Base-by-base conservation (phyloP, 1,140 invertebrate species). In the Drosophila neocordata region DNA sequence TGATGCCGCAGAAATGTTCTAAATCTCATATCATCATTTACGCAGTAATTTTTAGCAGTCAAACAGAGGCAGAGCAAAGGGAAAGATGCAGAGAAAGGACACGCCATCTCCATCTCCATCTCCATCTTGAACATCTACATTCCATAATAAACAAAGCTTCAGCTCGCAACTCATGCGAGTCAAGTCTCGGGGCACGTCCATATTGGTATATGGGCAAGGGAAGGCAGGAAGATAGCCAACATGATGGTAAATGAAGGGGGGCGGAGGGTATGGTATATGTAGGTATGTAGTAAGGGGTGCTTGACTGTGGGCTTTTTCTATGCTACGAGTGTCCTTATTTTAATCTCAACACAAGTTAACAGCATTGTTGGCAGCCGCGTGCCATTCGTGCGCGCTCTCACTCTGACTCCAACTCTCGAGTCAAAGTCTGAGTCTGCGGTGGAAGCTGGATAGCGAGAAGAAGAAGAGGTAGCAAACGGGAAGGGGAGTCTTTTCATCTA, bases 21-120 rank as follows among this genome's bases (percentile, higher is more conserved):
- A 87, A 87, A 87, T 88, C 79, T 87, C 83, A 87, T 88, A 88
- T 88, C 82, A 87, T 87, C 82, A 87, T 87, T 87, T 87, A 87
- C 83, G 83, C 79, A 87, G 83, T 88, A 69, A 78, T 87, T 87
- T 85, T 85, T 87, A 73, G 82, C 78, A 82, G 77, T 73, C 76
- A 83, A 82, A 20, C 34, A 38, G 15, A 12, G 20, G 56, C 15
- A 38, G 13, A 4, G 8, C 11, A 59, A 0, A 48, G 9, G 8
- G 2, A 48, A 7, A 48, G 15, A 11, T 0, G 15, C 41, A 48
- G 15, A 20, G 9, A 44, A 48, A 48, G 41, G 15, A 48, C 41
- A 48, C 41, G 18, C 31, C 63, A 48, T 52, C 56, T 20, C 55
- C 71, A 59, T 27, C 12, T 41, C 27, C 52, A 53, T 62, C 57